Conservation (phyloP, 1,140 invertebrate genomes). For the Hesperophylax magnus region DNA sequence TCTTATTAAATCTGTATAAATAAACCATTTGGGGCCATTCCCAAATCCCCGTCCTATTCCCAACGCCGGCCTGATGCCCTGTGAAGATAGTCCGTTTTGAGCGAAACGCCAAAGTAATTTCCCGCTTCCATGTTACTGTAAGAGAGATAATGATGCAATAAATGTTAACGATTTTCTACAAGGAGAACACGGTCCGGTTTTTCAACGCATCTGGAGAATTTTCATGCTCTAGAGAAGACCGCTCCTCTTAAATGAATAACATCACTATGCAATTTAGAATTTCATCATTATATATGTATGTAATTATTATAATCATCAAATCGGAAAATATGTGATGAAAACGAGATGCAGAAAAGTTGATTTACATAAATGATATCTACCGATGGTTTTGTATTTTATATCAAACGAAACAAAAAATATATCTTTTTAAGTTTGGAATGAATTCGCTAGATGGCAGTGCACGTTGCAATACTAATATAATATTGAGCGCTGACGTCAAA, state of each 20-base stretch:
- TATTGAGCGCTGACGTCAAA: no score
- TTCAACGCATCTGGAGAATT: conserved; percentile 1
- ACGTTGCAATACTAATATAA: no score
- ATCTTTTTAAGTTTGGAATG: no score
- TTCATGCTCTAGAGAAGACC: neutral
- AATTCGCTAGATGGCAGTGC: no score
- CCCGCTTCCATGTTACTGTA: conserved; percentile 52
- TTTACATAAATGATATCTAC: no score
- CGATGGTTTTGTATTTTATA: no score
- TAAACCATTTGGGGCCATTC: conserved; percentile 25
- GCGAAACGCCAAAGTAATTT: conserved; percentile 56
- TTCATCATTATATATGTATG: neutral
- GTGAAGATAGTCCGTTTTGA: conserved; percentile 49
- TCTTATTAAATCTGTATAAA: conserved; percentile 37
- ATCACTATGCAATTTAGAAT: no score
- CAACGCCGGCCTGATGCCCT: conserved; percentile 43
- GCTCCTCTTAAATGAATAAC: no score
- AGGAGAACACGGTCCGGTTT: conserved; percentile 23
- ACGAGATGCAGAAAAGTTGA: no score
- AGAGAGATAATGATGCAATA: conserved; percentile 58
- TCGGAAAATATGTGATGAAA: no score
- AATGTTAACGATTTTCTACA: conserved; percentile 55
- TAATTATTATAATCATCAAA: no score
- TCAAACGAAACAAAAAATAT: no score
- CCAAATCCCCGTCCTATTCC: conserved; percentile 38